These are phyloP conservation scores for Ophion ellenae DNA, from an alignment of 2,888 invertebrate genomes.

Conservation along the genomic window DNA sequence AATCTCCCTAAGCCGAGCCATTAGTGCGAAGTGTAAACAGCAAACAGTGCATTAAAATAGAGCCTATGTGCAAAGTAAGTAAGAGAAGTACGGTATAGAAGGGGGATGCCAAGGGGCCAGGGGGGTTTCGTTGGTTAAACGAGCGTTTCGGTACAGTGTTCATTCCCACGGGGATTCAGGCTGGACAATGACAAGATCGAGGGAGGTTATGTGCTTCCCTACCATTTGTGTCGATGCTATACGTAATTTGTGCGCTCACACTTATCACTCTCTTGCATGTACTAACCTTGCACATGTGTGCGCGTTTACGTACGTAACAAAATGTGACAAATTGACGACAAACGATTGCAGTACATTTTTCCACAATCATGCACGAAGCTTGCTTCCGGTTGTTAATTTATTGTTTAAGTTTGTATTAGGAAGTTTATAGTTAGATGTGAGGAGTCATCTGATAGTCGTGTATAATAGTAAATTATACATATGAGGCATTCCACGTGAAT, in stretches of 20 bases:
- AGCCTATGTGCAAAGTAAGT: slow-evolving; percentile 65
- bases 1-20: slow-evolving; percentile 83
- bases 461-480: no score
- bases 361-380: neutral
- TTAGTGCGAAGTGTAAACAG: slow-evolving; percentile 83
- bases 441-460: no score
- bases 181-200: slow-evolving; percentile 67
- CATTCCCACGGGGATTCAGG: slow-evolving; percentile 82
- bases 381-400: no score
- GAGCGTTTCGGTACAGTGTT: slow-evolving; percentile 77
- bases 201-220: slow-evolving; percentile 55
- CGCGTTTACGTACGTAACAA: neutral
- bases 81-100: slow-evolving; percentile 26
- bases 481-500: no score
- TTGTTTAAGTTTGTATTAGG: no score
- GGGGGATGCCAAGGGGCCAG: neutral
- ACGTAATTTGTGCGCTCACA: slow-evolving; percentile 55
- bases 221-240: slow-evolving; percentile 34
- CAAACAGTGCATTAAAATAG: slow-evolving; percentile 82
- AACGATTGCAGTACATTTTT: neutral
- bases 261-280: slow-evolving; percentile 6
- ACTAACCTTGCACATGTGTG: neutral
- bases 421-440: no score
- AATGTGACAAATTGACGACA: neutral
- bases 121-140: slow-evolving; percentile 41